A percentile compares a stretch with the other conserved stretches of the same genome.
Conservation (phyloP, 2,113 vertebrate species). For the Numenius arquata region DNA sequence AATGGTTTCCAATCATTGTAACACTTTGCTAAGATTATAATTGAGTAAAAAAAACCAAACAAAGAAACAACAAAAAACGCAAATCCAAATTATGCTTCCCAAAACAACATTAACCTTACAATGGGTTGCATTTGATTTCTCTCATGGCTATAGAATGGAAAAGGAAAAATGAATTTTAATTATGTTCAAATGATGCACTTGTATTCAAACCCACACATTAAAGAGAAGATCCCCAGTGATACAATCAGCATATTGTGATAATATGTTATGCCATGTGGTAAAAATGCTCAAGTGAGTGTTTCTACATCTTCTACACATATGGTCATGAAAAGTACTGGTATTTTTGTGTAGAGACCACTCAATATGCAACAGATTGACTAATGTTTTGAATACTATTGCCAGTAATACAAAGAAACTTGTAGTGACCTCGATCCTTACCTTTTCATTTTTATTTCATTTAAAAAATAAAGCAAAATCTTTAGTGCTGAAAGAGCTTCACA, state of each 20-base stretch:
- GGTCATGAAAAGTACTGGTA: background rate
- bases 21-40: background rate
- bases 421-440: background rate
- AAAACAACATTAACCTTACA: background rate
- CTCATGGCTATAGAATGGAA: background rate
- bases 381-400: background rate
- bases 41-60: background rate
- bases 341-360: background rate
- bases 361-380: background rate
- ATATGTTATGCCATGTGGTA: background rate
- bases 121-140: background rate
- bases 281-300: background rate
- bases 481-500: background rate
- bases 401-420: background rate
- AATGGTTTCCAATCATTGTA: background rate
- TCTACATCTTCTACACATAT: background rate
- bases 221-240: background rate
- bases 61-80: background rate
- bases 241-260: background rate
- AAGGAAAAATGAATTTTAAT: background rate
- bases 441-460: background rate
- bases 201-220: background rate
- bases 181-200: background rate
- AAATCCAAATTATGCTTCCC: background rate
- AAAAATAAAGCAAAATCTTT: background rate